Conservation (phyloP, 2,797 vertebrate genomes). For the Leuciscus waleckii region DNA sequence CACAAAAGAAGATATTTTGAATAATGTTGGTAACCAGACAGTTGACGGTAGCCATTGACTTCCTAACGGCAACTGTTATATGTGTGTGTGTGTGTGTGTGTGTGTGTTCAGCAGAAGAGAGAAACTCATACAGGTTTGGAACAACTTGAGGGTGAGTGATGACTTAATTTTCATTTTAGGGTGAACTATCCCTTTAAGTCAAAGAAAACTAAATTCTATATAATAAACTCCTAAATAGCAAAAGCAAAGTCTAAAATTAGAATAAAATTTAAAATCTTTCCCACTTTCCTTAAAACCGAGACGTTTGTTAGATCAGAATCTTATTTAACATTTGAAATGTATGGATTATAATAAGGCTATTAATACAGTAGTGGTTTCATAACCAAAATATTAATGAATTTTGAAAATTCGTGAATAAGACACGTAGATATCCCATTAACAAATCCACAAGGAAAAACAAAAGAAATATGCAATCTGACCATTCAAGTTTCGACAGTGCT, state of each 20-base stretch:
- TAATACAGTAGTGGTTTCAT: neutral
- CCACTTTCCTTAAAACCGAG: neutral
- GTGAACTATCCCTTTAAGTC: neutral
- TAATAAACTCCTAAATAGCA: neutral
- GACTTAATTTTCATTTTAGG: neutral
- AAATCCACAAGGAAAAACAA: neutral
- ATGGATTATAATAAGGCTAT: neutral
- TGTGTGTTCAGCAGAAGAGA: neutral
- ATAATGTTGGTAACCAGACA: neutral
- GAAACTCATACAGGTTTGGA: neutral
- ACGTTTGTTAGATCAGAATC: neutral
- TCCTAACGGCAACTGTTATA: neutral
- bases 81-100: too few relatives aligned
- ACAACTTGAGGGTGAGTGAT: neutral
- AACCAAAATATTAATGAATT: neutral
- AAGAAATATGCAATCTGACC: neutral
- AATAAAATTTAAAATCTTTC: neutral
- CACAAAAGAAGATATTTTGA: too few relatives aligned
- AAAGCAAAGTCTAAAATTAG: neutral
- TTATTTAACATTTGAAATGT: neutral
- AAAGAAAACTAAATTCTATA: neutral
- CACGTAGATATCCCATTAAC: neutral
- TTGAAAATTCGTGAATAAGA: neutral
- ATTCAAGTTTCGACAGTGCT: neutral
- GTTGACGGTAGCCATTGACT: neutral